Evolutionary conservation across 2,113 vertebrate genomes (phyloP).

Genomic region (Cynopterus brachyotis): DNA sequence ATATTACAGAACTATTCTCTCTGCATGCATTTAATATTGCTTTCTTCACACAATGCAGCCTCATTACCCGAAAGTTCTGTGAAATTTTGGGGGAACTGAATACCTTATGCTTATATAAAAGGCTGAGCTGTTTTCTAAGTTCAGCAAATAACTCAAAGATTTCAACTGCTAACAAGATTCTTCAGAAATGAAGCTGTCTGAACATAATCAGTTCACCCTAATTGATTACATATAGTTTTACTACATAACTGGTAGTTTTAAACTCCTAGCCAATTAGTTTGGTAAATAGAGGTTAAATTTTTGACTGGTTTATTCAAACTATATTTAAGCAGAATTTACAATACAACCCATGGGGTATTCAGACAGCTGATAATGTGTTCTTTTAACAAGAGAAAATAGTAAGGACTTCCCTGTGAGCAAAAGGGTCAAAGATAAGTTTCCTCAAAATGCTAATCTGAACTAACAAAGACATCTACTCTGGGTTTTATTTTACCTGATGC

Average conservation of each 20-base stretch:
- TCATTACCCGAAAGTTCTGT: slow-evolving; percentile 37
- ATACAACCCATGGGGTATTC: slow-evolving; percentile 54
- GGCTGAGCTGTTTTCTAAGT: slow-evolving; percentile 72
- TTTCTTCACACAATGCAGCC: not conserved
- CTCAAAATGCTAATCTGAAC: not conserved
- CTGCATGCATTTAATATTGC: not conserved
- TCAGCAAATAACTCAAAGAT: slow-evolving; percentile 64
- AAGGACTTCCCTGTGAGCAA: not conserved
- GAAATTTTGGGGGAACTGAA: slow-evolving; percentile 44
- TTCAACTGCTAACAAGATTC: slow-evolving; percentile 80
- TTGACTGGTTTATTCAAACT: slow-evolving; percentile 71
- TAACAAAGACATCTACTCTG: not conserved
- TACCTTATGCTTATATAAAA: slow-evolving; percentile 62
- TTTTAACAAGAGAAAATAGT: slow-evolving; percentile 61
- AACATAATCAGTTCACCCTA: slow-evolving; percentile 82
- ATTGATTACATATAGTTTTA: slow-evolving; percentile 83
- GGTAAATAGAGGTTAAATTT: slow-evolving; percentile 78
- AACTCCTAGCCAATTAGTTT: slow-evolving; percentile 80
- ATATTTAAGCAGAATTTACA: slow-evolving; percentile 70
- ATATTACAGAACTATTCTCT: not conserved
- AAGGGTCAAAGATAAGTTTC: not conserved
- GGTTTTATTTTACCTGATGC: not conserved
- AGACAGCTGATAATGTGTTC: slow-evolving; percentile 55
- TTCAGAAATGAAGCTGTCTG: slow-evolving; percentile 58
- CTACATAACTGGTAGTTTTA: slow-evolving; percentile 82